Base-by-base conservation (phyloP, 2,797 vertebrate genomes). In the Cygnus olor region DNA sequence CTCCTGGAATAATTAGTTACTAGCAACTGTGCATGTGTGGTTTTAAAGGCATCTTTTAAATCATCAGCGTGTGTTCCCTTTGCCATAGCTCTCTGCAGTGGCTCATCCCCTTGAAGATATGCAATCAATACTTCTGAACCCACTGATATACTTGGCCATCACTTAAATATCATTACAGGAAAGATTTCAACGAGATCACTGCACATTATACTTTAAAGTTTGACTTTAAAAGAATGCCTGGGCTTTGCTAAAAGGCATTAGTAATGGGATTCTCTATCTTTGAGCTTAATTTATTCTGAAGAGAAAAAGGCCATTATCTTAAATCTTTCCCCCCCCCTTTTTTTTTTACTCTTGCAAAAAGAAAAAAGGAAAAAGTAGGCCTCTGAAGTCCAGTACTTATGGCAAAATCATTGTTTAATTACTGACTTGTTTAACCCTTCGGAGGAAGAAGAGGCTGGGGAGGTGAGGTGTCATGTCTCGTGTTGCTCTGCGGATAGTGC, bases 141-240 rank as follows among this genome's bases (percentile, higher is more conserved):
- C 96, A 95, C 93, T 96, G 97, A 97, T 97, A 98, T 57, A 96
- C 94, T 96, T 97, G 95, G 96, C 97, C 97, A 95, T 97, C 98
- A 96, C 97, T 98, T 98, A 98, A 97, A 98, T 97, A 98, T 98
- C 97, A 97, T 98, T 98, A 97, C 97, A 97, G 97, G 93, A 94
- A 97, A 96, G 96, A 97, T 97, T 98, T 98, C 90, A 42, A 77
- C 89, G 76, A 97, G 97, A 98, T 98, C 97, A 97, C 22, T 94
- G 93, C 89, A 93, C 74, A 91, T 97, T 97, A 96, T 74, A 92
- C 97, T 98, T 98, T 97, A 97, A 98, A 98, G 97, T 97, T 97
- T 91, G 97, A 97, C 97, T 98, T 98, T 97, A 98, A 98, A 98
- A 94, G 95, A 95, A 97, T 83, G 97, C 83, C 93, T 97, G 88